Evolutionary conservation across 2,113 vertebrate species (phyloP), one percentile per base, ranked within the genome.

Genomic region (Pristiophorus japonicus): DNA sequence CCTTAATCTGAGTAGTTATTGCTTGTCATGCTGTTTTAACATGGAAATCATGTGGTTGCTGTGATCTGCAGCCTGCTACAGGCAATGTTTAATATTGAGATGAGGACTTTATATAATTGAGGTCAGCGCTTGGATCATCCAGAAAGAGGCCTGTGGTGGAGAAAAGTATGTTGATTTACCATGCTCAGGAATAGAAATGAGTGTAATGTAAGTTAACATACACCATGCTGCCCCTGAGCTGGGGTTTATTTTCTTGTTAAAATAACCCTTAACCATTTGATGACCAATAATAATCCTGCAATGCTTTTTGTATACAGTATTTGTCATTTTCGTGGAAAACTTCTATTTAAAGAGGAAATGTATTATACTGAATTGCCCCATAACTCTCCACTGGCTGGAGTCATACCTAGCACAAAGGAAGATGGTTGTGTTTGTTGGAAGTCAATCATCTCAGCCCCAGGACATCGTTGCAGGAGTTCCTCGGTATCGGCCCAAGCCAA

Each of bases 61-160:
- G 96, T 96, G 96, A 96, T 96, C 95, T 96, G 95, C 96, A 96
- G 96, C 96, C 96, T 51, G 96, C 97, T 96, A 97, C 96, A 96
- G 95, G 97, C 96, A 96, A 96, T 96, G 96, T 96, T 96, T 96
- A 97, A 97, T 97, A 96, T 91, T 96, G 96, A 96, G 96, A 96
- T 96, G 96, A 97, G 97, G 96, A 97, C 96, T 96, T 97, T 96
- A 22, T 96, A 96, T 97, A 97, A 97, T 97, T 97, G 97, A 97
- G 97, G 96, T 97, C 97, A 97, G 96, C 97, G 96, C 4, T 96
- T 96, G 95, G 96, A 97, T 96, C 96, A 96, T 96, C 96, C 96
- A 67, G 94, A 96, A 97, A 97, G 16, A 63, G 97, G 96, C 96
- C 96, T 95, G 96, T 96, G 94, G 65, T 42, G 96, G 95, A 97